Percentiles rank a stretch among this genome's conserved stretches.
Conservation (phyloP, 1,140 invertebrate species). For the Drosophila mauritiana region DNA sequence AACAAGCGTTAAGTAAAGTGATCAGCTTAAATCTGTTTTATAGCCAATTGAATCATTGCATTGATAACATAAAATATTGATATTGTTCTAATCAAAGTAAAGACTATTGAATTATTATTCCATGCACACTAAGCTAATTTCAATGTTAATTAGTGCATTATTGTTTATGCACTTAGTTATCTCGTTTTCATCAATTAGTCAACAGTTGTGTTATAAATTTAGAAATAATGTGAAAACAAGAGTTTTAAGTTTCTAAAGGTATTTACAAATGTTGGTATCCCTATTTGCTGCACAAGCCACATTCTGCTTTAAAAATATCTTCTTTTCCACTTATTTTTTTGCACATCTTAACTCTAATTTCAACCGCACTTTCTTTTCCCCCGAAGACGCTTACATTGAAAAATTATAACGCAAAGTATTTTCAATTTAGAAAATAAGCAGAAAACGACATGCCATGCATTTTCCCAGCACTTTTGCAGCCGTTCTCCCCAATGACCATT, state of each 20-base stretch:
- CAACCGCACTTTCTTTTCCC: not conserved
- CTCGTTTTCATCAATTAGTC: too few species aligned
- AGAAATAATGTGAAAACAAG: too few species aligned
- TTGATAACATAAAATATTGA: not conserved
- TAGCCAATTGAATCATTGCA: not conserved
- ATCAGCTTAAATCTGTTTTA: not conserved
- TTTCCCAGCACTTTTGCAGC: slow-evolving; percentile 33
- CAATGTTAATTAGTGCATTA: not conserved
- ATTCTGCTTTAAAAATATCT: not conserved
- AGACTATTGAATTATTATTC: not conserved
- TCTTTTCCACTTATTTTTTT: not conserved
- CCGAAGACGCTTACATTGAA: slow-evolving; percentile 27
- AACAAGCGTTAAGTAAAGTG: not conserved
- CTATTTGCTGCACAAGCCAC: too few species aligned
- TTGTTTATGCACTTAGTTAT: too few species aligned
- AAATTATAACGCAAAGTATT: slow-evolving; percentile 70
- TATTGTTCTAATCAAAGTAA: not conserved
- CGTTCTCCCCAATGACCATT: slow-evolving; percentile 50
- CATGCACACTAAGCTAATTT: not conserved
- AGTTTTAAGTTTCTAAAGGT: too few species aligned
- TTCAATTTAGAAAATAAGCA: slow-evolving; percentile 70
- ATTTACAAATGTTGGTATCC: too few species aligned
- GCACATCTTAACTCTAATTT: not conserved
- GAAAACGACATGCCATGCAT: slow-evolving; percentile 69
- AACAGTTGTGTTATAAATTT: too few species aligned